Evolutionary conservation across 2,113 vertebrate genomes (phyloP).

Genomic region (Lepidiolamprologus cunningtoni): DNA sequence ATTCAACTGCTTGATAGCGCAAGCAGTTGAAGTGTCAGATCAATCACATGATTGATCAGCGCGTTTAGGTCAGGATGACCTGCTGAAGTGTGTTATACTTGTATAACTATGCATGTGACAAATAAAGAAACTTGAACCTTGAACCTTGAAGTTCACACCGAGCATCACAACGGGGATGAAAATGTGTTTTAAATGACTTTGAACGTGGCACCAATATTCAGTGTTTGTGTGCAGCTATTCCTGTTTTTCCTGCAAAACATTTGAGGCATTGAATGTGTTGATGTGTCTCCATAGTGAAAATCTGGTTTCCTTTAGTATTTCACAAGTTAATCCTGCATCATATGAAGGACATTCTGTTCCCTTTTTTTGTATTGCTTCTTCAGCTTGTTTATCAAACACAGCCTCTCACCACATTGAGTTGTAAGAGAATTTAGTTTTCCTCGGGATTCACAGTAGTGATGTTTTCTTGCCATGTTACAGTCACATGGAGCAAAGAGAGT

Average conservation of each 20-base stretch:
- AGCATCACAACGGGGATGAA: background rate
- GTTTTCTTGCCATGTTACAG: background rate
- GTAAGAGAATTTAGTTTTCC: background rate
- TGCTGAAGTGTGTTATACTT: background rate
- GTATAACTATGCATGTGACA: too few species aligned
- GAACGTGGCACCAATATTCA: background rate
- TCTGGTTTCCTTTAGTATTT: background rate
- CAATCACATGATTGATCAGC: background rate
- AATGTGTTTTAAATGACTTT: background rate
- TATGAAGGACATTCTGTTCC: background rate
- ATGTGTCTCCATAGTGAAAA: background rate
- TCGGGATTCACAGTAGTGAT: background rate
- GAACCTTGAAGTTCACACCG: background rate
- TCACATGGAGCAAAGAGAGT: background rate
- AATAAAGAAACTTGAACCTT: too few species aligned
- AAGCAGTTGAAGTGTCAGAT: background rate
- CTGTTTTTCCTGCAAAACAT: background rate
- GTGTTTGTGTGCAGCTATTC: background rate
- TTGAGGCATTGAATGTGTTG: background rate
- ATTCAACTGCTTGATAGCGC: fast-evolving
- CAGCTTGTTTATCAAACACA: background rate
- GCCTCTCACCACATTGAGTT: background rate
- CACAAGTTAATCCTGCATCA: background rate
- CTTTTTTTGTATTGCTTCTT: background rate
- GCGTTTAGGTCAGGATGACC: background rate